These are phyloP conservation scores for Crematogaster levior DNA, from an alignment of 2,888 invertebrate genomes.

Conservation along the genomic window DNA sequence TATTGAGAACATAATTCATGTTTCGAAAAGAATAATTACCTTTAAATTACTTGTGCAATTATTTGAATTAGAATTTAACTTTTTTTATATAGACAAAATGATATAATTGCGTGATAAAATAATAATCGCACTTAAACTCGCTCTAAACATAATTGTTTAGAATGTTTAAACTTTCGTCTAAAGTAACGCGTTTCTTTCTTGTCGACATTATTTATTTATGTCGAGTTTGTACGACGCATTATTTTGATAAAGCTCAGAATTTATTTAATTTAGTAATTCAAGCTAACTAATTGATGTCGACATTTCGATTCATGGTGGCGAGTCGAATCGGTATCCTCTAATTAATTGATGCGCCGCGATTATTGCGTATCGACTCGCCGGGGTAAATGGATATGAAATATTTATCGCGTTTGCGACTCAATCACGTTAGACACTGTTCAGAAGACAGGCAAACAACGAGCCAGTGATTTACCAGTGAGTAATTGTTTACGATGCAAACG, in stretches of 20 bases:
- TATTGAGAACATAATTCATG: conserved; percentile 26
- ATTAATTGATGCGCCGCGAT: conserved; percentile 44
- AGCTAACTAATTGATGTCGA: conserved; percentile 22
- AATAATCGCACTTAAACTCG: background rate
- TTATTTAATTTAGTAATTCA: conserved; percentile 35
- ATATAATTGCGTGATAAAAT: background rate
- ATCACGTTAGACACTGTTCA: conserved; percentile 52
- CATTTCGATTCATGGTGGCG: conserved; percentile 4
- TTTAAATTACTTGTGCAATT: background rate
- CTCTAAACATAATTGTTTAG: background rate
- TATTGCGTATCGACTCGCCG: conserved; percentile 39
- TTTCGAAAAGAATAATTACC: background rate
- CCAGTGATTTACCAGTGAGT: conserved; percentile 38
- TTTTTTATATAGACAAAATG: background rate
- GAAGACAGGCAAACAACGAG: conserved; percentile 53
- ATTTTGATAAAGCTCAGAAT: conserved; percentile 21
- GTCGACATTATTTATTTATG: conserved; percentile 1
- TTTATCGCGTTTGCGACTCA: conserved; percentile 53
- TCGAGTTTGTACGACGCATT: conserved; percentile 5
- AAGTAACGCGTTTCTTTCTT: background rate
- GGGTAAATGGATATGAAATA: conserved; percentile 58
- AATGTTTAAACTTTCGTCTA: background rate
- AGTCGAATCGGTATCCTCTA: conserved; percentile 4
- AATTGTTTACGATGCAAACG: conserved; percentile 63
- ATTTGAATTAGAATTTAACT: background rate